Evolutionary conservation across 2,888 invertebrate species (phyloP).

Genomic region (Acanthosepion lycidas): DNA sequence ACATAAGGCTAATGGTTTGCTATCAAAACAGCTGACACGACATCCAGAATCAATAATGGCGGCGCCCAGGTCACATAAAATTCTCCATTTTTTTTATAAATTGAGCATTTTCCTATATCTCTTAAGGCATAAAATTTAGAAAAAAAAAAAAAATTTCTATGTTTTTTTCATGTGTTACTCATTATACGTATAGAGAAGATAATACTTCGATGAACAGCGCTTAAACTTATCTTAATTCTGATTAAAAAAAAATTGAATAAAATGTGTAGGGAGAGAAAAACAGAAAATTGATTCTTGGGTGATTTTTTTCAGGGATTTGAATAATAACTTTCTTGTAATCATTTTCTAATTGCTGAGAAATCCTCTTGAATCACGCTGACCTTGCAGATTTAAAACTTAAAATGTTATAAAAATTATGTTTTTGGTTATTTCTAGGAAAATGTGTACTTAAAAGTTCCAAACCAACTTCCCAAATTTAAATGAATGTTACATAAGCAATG

Average conservation of each 20-base stretch:
- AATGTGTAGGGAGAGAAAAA: neutral
- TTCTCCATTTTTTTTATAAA: neutral
- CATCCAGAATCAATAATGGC: neutral
- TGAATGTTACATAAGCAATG: too few relatives aligned
- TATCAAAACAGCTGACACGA: neutral
- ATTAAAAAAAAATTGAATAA: neutral
- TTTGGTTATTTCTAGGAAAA: too few relatives aligned
- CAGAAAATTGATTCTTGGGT: neutral
- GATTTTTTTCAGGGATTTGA: too few relatives aligned
- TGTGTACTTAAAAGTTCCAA: too few relatives aligned
- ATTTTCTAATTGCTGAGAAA: too few relatives aligned
- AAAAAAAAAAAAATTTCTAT: neutral
- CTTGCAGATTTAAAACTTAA: too few relatives aligned
- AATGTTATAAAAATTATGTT: too few relatives aligned
- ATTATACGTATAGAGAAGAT: neutral
- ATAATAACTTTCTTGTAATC: too few relatives aligned
- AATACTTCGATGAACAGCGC: neutral
- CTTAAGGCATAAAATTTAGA: neutral
- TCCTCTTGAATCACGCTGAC: too few relatives aligned
- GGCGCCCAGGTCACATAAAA: neutral
- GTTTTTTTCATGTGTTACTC: neutral
- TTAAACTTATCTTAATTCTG: neutral
- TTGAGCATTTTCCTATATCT: neutral
- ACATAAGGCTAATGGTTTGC: neutral
- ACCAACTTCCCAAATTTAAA: too few relatives aligned